Percentiles rank a stretch among this genome's conserved stretches.
Evolutionary conservation across 1,140 invertebrate species (phyloP).

Genomic region (Aphelenchoides fujianensis): DNA sequence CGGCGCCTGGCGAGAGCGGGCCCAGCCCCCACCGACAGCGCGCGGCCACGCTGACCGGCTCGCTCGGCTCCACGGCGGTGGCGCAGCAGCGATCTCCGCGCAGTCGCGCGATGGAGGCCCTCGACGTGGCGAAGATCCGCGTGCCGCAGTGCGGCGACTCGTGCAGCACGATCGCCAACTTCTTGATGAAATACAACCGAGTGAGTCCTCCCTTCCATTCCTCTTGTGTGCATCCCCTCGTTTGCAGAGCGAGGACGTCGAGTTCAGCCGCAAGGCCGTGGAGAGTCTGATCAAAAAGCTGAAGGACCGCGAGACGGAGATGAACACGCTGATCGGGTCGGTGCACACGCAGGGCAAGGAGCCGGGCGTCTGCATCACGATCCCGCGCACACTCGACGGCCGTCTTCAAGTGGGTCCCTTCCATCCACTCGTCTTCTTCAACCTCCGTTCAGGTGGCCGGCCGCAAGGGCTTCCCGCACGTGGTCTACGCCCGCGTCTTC

Average conservation of each 20-base stretch:
- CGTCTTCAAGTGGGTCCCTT: constrained; percentile 75
- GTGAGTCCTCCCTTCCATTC: constrained; percentile 50
- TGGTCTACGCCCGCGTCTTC: constrained; percentile 96
- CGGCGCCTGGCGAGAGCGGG: too few species aligned
- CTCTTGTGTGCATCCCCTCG: too few species aligned
- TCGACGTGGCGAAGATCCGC: too few species aligned
- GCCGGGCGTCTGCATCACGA: constrained; percentile 96
- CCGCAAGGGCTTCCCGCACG: constrained; percentile 77
- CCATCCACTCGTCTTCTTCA: background rate
- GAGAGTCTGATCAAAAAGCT: constrained; percentile 54
- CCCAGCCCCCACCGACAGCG: too few species aligned
- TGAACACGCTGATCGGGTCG: constrained; percentile 92
- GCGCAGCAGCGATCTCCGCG: too few species aligned
- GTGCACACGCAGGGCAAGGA: constrained; percentile 96
- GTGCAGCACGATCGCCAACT: constrained; percentile 36
- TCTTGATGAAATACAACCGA: too few species aligned
- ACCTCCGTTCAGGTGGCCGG: constrained; percentile 12
- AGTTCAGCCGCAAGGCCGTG: background rate
- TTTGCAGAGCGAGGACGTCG: constrained; percentile 41
- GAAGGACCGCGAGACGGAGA: constrained; percentile 87
- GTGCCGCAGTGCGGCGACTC: constrained; percentile 38
- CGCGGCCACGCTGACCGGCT: too few species aligned
- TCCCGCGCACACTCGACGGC: constrained; percentile 95
- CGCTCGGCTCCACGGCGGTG: too few species aligned
- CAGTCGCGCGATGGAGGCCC: too few species aligned